These are phyloP conservation scores for Osmerus mordax DNA, from an alignment of 2,113 vertebrate species.

Conservation along the genomic window DNA sequence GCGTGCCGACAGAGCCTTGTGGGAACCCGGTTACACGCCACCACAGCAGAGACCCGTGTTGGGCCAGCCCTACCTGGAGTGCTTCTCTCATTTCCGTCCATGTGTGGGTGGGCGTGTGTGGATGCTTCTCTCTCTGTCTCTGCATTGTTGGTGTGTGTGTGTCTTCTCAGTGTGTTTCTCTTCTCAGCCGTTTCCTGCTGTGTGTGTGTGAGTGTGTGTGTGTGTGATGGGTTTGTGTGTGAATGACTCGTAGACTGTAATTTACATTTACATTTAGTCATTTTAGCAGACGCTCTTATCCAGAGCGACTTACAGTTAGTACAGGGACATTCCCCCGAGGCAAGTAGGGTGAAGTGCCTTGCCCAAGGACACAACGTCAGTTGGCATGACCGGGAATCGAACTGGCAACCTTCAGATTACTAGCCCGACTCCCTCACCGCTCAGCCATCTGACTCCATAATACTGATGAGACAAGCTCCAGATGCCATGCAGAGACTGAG, in stretches of 20 bases:
- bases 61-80: slow-evolving; percentile 3
- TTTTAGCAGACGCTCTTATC: too few species aligned
- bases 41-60: slow-evolving; percentile 21
- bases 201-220: slow-evolving; percentile 2
- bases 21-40: slow-evolving; percentile 31
- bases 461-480: slow-evolving; percentile 61
- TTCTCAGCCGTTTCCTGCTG: neutral
- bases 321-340: too few species aligned
- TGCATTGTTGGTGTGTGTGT: neutral
- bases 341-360: too few species aligned
- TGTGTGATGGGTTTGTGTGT: slow-evolving; percentile 48
- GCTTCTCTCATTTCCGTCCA: neutral
- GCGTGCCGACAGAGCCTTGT: slow-evolving; percentile 41
- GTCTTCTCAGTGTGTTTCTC: slow-evolving; percentile 6
- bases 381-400: too few species aligned
- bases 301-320: too few species aligned
- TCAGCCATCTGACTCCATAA: too few species aligned
- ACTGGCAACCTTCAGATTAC: too few species aligned
- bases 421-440: too few species aligned
- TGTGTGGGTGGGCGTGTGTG: neutral
- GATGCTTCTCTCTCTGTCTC: neutral
- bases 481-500: slow-evolving; percentile 54
- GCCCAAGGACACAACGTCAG: too few species aligned
- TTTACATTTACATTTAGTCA: too few species aligned
- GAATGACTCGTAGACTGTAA: slow-evolving; percentile 63